These are phyloP conservation scores for Lithophane socia DNA, from an alignment of 2,888 invertebrate genomes.

Conservation along the genomic window DNA sequence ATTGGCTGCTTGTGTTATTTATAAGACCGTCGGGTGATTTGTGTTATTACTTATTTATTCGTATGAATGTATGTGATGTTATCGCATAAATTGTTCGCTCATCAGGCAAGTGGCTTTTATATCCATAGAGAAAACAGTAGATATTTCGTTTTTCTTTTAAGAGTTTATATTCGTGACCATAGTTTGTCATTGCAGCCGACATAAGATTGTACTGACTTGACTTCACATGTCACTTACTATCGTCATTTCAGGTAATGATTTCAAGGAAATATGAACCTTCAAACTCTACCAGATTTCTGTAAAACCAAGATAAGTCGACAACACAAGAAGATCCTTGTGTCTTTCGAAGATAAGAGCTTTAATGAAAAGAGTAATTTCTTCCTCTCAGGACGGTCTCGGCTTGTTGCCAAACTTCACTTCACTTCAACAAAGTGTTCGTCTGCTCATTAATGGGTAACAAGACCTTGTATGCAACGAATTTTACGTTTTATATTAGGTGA, in stretches of 20 bases:
- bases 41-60: constrained; percentile 19
- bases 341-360: not conserved
- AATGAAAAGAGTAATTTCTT: constrained; percentile 33
- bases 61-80: constrained; percentile 2
- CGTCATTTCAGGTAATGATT: no score
- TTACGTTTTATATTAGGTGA: not conserved
- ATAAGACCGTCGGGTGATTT: constrained; percentile 9
- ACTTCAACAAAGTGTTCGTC: constrained; percentile 15
- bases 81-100: not conserved
- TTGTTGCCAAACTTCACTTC: constrained; percentile 20
- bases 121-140: not conserved
- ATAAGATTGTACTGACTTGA: not conserved
- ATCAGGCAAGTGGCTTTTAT: not conserved
- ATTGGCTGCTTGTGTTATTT: constrained; percentile 29
- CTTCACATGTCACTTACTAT: not conserved
- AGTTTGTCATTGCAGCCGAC: not conserved
- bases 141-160: not conserved
- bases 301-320: not conserved
- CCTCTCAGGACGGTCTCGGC: constrained; percentile 23
- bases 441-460: constrained; percentile 39
- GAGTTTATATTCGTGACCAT: not conserved
- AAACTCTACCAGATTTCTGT: not conserved
- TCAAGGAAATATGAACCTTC: not conserved
- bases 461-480: not conserved
- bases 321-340: not conserved